Percentiles rank a stretch among this genome's conserved stretches.
Conservation (phyloP, 1,140 invertebrate species). For the Drosophila sp. region DNA sequence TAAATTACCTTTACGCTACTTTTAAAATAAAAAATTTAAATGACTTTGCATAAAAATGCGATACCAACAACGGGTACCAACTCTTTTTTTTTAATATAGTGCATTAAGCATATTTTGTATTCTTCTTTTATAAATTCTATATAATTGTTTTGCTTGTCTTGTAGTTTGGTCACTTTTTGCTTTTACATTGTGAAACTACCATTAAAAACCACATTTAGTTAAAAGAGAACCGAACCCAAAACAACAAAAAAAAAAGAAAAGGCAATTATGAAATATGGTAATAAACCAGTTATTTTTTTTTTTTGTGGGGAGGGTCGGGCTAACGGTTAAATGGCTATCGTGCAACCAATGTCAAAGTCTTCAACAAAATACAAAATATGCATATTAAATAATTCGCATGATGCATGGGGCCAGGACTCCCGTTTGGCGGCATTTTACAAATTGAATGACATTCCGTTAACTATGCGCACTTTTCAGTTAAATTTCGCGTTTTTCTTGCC, state of each 20-base stretch:
- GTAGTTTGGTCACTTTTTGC: constrained; percentile 34
- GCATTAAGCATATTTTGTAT: neutral
- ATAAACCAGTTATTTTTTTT: constrained; percentile 33
- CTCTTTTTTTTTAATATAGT: neutral
- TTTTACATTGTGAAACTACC: constrained; percentile 29
- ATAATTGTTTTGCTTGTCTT: constrained; percentile 4
- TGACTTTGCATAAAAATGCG: neutral
- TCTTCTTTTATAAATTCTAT: neutral
- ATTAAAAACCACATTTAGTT: constrained; percentile 46
- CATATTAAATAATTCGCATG: constrained; percentile 48
- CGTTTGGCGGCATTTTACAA: constrained; percentile 19
- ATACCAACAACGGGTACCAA: no score
- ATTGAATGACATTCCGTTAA: constrained; percentile 45
- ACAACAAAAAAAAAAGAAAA: constrained; percentile 16
- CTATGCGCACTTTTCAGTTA: constrained; percentile 34
- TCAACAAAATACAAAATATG: constrained; percentile 42
- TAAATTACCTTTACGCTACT: neutral
- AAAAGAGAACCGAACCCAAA: constrained; percentile 12
- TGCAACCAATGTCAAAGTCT: constrained; percentile 29
- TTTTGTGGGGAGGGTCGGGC: constrained; percentile 32
- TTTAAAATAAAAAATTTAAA: neutral
- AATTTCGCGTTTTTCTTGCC: constrained; percentile 1
- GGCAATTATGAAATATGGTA: constrained; percentile 20
- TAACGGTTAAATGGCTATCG: constrained; percentile 54
- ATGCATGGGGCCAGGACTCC: constrained; percentile 21